Conservation (phyloP, 2,888 invertebrate genomes). For the Pherbina coryleti region DNA sequence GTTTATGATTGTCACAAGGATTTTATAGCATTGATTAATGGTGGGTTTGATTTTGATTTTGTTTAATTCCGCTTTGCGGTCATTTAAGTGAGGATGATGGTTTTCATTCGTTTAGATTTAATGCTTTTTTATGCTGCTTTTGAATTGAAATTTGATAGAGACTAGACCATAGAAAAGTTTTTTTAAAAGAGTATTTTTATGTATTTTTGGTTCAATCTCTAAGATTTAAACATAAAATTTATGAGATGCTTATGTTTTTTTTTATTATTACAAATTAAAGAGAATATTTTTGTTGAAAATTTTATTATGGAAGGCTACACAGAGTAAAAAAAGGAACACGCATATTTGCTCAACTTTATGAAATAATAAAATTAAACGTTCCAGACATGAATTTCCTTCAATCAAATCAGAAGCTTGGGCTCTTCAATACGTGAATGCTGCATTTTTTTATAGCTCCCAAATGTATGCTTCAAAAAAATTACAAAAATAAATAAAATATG, state of each 20-base stretch:
- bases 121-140: no score
- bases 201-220: no score
- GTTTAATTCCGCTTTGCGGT: no score
- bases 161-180: no score
- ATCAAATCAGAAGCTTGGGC: background rate
- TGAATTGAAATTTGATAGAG: no score
- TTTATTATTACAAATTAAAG: background rate
- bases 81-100: no score
- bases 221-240: no score
- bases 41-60: background rate
- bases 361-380: background rate
- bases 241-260: background rate
- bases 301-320: background rate
- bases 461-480: constrained; percentile 18
- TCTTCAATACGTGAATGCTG: no score
- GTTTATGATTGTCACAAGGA: background rate
- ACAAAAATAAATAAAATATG: background rate
- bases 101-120: no score
- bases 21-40: constrained; percentile 2
- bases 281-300: no score
- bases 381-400: background rate
- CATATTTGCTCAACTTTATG: background rate
- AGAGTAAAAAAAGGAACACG: background rate
- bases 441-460: constrained; percentile 1
- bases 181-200: no score